Evolutionary conservation across 2,797 vertebrate species (phyloP).

Genomic region (Morus bassanus): DNA sequence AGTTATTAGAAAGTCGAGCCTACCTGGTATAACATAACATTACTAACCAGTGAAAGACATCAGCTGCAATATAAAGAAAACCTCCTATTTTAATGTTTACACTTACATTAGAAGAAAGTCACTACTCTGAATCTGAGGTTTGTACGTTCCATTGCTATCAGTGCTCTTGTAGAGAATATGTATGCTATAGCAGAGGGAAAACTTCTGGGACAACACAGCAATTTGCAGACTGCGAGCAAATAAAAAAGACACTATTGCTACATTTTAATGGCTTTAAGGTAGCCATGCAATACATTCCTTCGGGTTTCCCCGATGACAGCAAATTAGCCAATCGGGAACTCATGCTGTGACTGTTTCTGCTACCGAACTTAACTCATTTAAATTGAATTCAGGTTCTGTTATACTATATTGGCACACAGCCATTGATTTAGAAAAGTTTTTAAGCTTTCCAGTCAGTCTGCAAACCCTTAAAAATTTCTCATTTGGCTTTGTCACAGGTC

Average conservation of each 20-base stretch:
- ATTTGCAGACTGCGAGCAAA: neutral
- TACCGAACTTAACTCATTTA: neutral
- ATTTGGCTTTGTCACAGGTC: neutral
- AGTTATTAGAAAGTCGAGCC: neutral
- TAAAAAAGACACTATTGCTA: neutral
- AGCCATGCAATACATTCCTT: neutral
- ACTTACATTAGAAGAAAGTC: neutral
- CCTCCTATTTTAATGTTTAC: neutral
- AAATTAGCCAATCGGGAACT: neutral
- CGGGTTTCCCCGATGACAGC: neutral
- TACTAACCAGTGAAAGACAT: neutral
- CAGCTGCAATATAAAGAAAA: neutral
- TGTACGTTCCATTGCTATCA: neutral
- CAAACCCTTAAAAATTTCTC: neutral
- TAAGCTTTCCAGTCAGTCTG: neutral
- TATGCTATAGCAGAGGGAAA: neutral
- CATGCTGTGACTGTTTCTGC: neutral
- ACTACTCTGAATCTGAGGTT: neutral
- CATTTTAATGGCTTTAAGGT: neutral
- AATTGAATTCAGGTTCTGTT: neutral
- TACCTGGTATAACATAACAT: neutral
- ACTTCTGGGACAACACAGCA: neutral
- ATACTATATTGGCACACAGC: neutral
- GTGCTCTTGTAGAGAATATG: neutral
- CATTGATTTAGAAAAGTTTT: neutral